Evolutionary conservation across 2,797 vertebrate species (phyloP).

Genomic region (Gobio occitaniae): DNA sequence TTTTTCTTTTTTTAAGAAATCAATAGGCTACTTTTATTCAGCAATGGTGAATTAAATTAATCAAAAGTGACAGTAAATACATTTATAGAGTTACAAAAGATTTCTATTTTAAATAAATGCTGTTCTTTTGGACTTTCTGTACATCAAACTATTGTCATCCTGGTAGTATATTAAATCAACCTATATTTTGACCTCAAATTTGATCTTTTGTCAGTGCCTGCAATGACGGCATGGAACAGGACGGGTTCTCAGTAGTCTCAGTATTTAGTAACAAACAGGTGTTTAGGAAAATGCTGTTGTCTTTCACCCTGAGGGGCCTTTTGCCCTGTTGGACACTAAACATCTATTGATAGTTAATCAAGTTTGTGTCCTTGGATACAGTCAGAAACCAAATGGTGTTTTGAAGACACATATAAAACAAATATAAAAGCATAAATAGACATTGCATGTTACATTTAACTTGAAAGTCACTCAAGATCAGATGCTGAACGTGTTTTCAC

Average conservation of each 20-base stretch:
- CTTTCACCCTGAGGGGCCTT: not conserved
- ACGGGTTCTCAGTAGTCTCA: not conserved
- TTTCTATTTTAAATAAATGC: not conserved
- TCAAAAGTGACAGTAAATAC: not conserved
- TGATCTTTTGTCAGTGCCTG: not conserved
- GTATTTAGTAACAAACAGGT: not conserved
- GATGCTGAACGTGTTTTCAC: not conserved
- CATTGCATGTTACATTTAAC: not conserved
- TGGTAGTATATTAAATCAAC: not conserved
- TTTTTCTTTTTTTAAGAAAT: too few relatives aligned
- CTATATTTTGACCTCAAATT: not conserved
- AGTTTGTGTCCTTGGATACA: not conserved
- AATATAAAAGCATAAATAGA: not conserved
- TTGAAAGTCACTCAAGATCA: not conserved
- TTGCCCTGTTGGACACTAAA: not conserved
- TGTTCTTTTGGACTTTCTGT: not conserved
- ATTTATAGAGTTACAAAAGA: not conserved
- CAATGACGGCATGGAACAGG: not conserved
- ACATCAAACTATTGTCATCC: not conserved
- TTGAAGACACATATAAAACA: not conserved
- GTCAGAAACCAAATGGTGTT: not conserved
- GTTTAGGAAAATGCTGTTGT: not conserved
- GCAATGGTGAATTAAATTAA: too few relatives aligned
- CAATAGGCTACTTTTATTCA: too few relatives aligned
- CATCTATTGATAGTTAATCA: not conserved